Conservation (phyloP, 1,140 invertebrate species). For the Thaumetopoea pityocampa region DNA sequence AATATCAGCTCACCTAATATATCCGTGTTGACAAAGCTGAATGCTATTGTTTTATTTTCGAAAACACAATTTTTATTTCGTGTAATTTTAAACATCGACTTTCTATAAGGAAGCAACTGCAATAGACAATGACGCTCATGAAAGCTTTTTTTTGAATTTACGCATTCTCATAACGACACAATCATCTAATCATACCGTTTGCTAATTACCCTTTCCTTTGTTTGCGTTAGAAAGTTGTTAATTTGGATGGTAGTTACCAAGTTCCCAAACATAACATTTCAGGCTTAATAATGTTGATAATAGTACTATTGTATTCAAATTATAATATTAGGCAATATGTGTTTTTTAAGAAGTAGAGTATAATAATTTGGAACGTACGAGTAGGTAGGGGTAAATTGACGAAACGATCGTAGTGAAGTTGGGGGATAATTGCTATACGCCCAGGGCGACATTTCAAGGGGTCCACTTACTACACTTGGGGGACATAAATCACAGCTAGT, state of each 20-base stretch:
- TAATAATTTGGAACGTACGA: slow-evolving; percentile 11
- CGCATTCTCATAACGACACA: slow-evolving; percentile 23
- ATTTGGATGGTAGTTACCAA: slow-evolving; percentile 9
- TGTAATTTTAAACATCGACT: slow-evolving; percentile 10
- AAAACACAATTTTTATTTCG: slow-evolving; percentile 17
- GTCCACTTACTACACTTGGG: slow-evolving; percentile 18
- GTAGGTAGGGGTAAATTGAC: slow-evolving; percentile 34
- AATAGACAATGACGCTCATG: slow-evolving; percentile 11
- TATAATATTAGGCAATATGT: slow-evolving; percentile 8
- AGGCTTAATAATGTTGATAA: slow-evolving; percentile 11
- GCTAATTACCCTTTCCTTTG: slow-evolving; percentile 22
- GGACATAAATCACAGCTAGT: slow-evolving; percentile 50
- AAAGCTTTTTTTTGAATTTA: slow-evolving; percentile 3
- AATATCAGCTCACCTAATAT: slow-evolving; percentile 3
- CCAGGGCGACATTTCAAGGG: slow-evolving; percentile 21
- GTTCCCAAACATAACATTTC: slow-evolving; percentile 10
- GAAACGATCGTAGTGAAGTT: slow-evolving; percentile 27
- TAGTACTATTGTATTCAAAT: slow-evolving; percentile 8
- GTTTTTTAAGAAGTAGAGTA: slow-evolving; percentile 14
- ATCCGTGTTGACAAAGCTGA: slow-evolving; percentile 4
- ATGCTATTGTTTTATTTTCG: slow-evolving; percentile 29
- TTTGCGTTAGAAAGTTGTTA: slow-evolving; percentile 23
- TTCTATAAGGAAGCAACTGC: slow-evolving; percentile 10
- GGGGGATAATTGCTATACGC: slow-evolving; percentile 32
- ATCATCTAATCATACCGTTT: slow-evolving; percentile 22